Conservation (phyloP, 23 tunicate genomes). For the Oikopleura dioica region DNA sequence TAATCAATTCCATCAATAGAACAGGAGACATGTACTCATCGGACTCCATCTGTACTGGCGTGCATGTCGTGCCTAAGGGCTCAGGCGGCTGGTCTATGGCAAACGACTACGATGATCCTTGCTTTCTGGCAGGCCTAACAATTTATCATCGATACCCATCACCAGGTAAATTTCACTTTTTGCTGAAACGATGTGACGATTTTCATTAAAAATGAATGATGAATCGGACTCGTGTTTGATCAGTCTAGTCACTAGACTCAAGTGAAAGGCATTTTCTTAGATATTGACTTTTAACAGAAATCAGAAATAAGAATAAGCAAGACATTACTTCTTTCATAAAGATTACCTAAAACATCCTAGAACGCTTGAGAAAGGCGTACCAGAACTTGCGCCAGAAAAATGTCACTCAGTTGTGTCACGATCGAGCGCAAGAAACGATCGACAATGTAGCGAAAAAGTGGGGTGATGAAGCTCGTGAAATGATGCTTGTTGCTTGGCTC, state of each 20-base stretch:
- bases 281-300: no score
- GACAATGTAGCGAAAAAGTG: not conserved
- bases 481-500: not conserved
- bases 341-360: no score
- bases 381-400: not conserved
- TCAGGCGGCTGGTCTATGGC: not conserved
- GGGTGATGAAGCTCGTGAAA: not conserved
- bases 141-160: not conserved
- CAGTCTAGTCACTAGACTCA: no score
- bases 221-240: no score
- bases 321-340: no score
- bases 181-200: no score
- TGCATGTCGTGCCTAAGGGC: not conserved
- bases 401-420: not conserved
- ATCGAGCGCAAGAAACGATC: not conserved
- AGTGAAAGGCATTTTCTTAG: no score
- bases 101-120: not conserved
- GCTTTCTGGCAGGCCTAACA: not conserved
- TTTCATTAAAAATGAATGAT: no score
- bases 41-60: not conserved
- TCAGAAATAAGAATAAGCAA: no score
- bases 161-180: not conserved
- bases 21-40: not conserved
- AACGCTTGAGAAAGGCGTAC: not conserved
- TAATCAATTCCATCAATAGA: not conserved